phyloP scores from a whole-genome alignment of 2,797 vertebrate species.

The Melanotaenia boesemani region DNA sequence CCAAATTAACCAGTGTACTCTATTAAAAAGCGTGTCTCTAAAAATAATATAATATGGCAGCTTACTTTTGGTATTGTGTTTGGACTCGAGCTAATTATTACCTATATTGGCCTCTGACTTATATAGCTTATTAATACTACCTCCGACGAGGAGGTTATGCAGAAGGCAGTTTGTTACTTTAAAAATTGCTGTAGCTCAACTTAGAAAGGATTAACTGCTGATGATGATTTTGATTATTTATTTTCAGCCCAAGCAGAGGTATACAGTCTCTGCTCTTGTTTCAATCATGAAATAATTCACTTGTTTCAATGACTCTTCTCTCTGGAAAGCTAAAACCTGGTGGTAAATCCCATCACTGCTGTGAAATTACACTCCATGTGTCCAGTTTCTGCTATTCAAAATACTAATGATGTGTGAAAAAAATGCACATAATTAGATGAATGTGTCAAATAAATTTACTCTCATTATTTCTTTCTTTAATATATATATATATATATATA shows the following conservation, averaged over 20 bases:
- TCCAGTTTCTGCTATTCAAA: conserved; percentile 7
- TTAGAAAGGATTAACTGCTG: background rate
- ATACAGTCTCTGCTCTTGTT: background rate
- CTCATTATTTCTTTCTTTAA: background rate
- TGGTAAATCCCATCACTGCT: background rate
- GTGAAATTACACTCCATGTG: background rate
- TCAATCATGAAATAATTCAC: background rate
- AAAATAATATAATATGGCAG: background rate
- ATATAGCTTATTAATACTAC: background rate
- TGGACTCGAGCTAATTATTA: background rate
- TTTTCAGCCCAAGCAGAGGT: background rate
- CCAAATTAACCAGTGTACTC: background rate
- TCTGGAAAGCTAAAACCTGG: background rate
- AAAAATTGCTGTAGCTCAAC: background rate
- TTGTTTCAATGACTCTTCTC: background rate
- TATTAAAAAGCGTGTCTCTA: background rate
- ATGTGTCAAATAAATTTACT: conserved; percentile 56
- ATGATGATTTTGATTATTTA: background rate
- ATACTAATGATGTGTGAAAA: background rate
- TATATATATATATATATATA: conserved; percentile 23
- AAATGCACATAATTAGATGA: conserved; percentile 9
- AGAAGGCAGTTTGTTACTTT: background rate
- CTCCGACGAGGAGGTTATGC: background rate
- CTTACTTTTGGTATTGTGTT: background rate
- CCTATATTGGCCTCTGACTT: background rate